Conservation (phyloP, 2,888 invertebrate species). For the Portevinia maculata region DNA sequence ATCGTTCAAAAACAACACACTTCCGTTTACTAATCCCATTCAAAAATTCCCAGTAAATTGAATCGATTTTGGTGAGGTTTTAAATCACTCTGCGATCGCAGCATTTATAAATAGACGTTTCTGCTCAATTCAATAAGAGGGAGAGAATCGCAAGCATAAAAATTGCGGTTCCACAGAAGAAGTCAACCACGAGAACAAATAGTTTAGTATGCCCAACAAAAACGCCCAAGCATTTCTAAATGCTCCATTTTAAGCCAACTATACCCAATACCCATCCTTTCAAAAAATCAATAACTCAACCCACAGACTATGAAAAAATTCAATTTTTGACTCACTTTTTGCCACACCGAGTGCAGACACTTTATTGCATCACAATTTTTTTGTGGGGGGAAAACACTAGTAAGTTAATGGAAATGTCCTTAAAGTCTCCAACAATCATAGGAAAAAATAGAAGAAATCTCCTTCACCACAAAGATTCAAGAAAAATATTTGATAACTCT, state of each 20-base stretch:
- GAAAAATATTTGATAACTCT: slow-evolving; percentile 36
- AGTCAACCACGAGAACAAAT: not conserved
- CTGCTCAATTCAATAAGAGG: too few species aligned
- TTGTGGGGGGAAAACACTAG: slow-evolving; percentile 4
- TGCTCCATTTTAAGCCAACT: slow-evolving; percentile 23
- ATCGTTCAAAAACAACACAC: too few species aligned
- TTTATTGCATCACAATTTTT: not conserved
- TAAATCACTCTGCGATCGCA: too few species aligned
- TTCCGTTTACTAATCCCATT: too few species aligned
- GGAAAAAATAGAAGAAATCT: slow-evolving; percentile 6
- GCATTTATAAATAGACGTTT: too few species aligned
- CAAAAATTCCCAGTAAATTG: too few species aligned
- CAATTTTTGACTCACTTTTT: slow-evolving; percentile 47
- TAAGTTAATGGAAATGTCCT: slow-evolving; percentile 24
- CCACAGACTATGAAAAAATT: slow-evolving; percentile 29
- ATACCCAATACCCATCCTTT: slow-evolving; percentile 33
- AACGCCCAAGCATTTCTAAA: slow-evolving; percentile 10
- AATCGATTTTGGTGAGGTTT: too few species aligned
- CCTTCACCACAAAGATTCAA: slow-evolving; percentile 8
- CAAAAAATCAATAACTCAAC: slow-evolving; percentile 62
- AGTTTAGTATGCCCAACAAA: not conserved
- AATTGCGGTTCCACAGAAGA: not conserved
- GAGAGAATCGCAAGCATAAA: too few species aligned
- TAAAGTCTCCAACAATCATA: not conserved
- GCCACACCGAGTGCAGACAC: slow-evolving; percentile 21